These are phyloP conservation scores for Andricus grossulariae DNA, from an alignment of 1,140 invertebrate species.

Conservation along the genomic window DNA sequence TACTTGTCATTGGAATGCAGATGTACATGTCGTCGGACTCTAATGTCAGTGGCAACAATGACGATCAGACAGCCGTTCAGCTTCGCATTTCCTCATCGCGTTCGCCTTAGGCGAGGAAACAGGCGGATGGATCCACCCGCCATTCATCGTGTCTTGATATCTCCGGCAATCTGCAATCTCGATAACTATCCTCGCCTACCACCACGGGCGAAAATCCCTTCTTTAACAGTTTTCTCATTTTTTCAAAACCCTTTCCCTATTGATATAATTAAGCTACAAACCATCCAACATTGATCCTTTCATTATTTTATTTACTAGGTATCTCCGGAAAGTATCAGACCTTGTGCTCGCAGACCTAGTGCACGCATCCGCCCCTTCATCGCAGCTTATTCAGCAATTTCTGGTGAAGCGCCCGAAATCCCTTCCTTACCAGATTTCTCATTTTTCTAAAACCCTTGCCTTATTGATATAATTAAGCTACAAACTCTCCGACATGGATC, in stretches of 20 bases:
- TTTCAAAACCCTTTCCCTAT: neutral
- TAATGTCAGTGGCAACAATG: slow-evolving; percentile 67
- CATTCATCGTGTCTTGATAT: slow-evolving; percentile 65
- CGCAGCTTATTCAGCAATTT: no score
- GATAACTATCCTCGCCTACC: slow-evolving; percentile 62
- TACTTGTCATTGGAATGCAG: slow-evolving; percentile 30
- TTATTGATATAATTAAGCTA: neutral
- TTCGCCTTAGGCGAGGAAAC: slow-evolving; percentile 60
- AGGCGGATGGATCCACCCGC: slow-evolving; percentile 60
- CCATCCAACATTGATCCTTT: no score
- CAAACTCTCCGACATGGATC: no score
- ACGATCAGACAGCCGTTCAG: slow-evolving; percentile 63
- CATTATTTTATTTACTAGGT: no score
- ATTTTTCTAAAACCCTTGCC: neutral
- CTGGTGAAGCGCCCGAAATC: no score
- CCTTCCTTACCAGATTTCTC: slow-evolving; percentile 49
- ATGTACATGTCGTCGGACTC: slow-evolving; percentile 44
- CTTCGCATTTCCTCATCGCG: slow-evolving; percentile 55
- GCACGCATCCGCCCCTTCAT: no score
- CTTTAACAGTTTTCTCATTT: slow-evolving; percentile 46
- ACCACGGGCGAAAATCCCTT: slow-evolving; percentile 46
- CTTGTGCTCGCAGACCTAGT: no score
- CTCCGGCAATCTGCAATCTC: slow-evolving; percentile 54
- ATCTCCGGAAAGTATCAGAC: no score
- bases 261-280: no score